These are phyloP conservation scores for Oligia fasciuncula DNA, from an alignment of 2,888 invertebrate species.

Conservation along the genomic window DNA sequence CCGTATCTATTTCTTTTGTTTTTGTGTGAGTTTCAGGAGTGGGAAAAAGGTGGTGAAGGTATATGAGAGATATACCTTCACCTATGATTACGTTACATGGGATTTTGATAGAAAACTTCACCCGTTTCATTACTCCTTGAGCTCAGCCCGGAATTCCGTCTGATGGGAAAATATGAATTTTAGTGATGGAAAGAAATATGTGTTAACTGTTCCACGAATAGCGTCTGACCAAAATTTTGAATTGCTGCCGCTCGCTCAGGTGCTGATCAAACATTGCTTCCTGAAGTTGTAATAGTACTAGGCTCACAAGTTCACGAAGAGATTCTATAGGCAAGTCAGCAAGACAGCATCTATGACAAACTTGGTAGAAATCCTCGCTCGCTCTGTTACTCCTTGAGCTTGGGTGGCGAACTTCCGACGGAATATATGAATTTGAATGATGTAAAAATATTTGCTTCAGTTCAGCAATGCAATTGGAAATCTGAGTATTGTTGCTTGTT, in stretches of 20 bases:
- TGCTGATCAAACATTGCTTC: neutral
- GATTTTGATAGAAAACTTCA: slow-evolving; percentile 28
- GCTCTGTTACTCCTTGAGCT: slow-evolving; percentile 43
- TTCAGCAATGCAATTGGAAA: slow-evolving; percentile 26
- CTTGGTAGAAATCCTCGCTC: slow-evolving; percentile 26
- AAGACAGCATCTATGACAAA: slow-evolving; percentile 11
- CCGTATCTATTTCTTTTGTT: no score
- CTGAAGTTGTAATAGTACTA: slow-evolving; percentile 10
- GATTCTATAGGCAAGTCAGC: neutral
- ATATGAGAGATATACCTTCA: no score
- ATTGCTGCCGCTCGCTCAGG: neutral
- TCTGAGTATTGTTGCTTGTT: slow-evolving; percentile 4
- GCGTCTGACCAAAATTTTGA: neutral
- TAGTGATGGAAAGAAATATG: neutral
- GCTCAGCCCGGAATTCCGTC: neutral
- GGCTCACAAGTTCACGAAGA: slow-evolving; percentile 19
- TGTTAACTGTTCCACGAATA: neutral
- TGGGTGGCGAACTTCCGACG: slow-evolving; percentile 17
- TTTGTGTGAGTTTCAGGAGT: no score
- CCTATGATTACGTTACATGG: neutral
- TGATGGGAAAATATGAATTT: slow-evolving; percentile 23
- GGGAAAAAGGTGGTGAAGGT: no score
- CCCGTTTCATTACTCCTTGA: slow-evolving; percentile 9
- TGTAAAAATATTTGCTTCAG: slow-evolving; percentile 33
- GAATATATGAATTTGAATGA: slow-evolving; percentile 46